A percentile compares a stretch with the other conserved stretches of the same genome.
phyloP scores from a whole-genome alignment of 2,888 invertebrate genomes.

The Anorthoa munda region DNA sequence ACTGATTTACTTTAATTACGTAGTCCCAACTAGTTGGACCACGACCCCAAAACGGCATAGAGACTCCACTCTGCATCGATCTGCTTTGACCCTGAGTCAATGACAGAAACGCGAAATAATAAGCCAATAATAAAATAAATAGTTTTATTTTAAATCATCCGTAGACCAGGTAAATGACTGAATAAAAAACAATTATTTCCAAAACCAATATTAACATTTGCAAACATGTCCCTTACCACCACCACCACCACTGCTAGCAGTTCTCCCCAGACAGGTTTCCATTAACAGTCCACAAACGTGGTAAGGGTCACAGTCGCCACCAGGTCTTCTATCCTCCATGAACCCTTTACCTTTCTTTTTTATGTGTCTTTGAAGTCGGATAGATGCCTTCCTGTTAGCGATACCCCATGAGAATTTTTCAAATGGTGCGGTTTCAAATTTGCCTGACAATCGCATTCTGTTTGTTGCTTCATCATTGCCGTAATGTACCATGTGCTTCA shows the following conservation, averaged over 20 bases:
- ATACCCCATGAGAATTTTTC: constrained; percentile 97
- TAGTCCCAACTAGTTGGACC: no score
- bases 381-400: constrained; percentile 97
- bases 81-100: no score
- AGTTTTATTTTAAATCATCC: background rate
- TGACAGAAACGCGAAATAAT: background rate
- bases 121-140: background rate
- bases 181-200: background rate
- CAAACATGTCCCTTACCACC: constrained; percentile 19
- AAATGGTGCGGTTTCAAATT: constrained; percentile 98
- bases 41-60: no score
- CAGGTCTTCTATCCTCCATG: constrained; percentile 97
- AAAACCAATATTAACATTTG: background rate
- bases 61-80: no score
- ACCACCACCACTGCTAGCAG: constrained; percentile 45
- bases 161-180: background rate
- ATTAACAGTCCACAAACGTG: constrained; percentile 88
- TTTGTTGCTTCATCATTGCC: constrained; percentile 98
- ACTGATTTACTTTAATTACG: no score
- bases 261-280: constrained; percentile 82
- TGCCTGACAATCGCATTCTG: constrained; percentile 97
- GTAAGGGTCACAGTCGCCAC: constrained; percentile 98
- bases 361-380: constrained; percentile 97
- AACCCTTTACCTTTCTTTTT: constrained; percentile 97
- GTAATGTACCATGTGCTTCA: constrained; percentile 97